Percentiles rank a stretch among this genome's conserved stretches.
phyloP scores from a whole-genome alignment of 2,888 invertebrate species.

The Amphipoea lucens region DNA sequence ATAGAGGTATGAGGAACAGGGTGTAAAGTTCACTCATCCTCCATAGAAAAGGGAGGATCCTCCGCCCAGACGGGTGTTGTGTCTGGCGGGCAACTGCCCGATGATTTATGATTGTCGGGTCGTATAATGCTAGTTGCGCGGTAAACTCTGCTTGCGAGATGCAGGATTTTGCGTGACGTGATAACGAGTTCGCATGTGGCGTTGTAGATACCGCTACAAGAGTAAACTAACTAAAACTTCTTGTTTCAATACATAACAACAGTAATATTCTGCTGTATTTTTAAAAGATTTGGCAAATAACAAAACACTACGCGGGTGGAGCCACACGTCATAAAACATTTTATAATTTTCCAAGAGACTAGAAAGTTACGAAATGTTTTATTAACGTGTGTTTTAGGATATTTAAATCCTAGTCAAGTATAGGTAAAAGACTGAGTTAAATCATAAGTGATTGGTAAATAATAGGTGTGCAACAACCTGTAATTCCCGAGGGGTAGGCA shows the following conservation, averaged over 20 bases:
- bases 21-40: too few species aligned
- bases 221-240: background rate
- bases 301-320: background rate
- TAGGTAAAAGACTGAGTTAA: slow-evolving; percentile 77
- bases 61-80: too few species aligned
- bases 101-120: too few species aligned
- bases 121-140: too few species aligned
- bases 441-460: slow-evolving; percentile 28
- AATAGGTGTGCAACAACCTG: slow-evolving; percentile 14
- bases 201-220: too few species aligned
- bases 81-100: too few species aligned
- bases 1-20: too few species aligned
- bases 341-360: background rate
- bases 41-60: too few species aligned
- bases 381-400: background rate
- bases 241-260: background rate
- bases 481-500: too few species aligned
- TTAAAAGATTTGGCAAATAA: background rate
- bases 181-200: too few species aligned
- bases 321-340: background rate
- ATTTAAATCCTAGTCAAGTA: slow-evolving; percentile 72
- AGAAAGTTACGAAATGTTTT: background rate
- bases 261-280: background rate
- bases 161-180: too few species aligned
- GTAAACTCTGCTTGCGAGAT: too few species aligned